These are phyloP conservation scores for Agrochola circellaris DNA, from an alignment of 2,888 invertebrate species.

Conservation along the genomic window DNA sequence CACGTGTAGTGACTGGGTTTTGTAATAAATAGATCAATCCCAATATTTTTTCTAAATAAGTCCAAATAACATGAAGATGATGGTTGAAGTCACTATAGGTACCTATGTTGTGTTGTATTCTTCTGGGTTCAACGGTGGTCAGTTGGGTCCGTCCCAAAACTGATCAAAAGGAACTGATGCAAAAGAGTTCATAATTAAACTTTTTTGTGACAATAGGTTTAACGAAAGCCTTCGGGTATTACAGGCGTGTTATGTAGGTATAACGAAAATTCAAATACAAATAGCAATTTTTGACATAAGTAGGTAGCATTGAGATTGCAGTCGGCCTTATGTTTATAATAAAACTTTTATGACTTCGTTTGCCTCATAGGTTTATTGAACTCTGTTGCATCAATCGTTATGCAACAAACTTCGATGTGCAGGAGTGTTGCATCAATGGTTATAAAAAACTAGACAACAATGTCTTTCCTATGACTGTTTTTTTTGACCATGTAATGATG, in stretches of 20 bases:
- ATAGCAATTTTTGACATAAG: background rate
- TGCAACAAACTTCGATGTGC: background rate
- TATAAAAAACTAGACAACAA: background rate
- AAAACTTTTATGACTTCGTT: constrained; percentile 25
- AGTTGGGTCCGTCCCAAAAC: background rate
- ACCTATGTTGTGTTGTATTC: background rate
- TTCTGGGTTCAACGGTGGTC: background rate
- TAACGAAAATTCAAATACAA: background rate
- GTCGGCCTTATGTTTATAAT: constrained; percentile 4
- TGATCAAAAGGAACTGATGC: fast-evolving
- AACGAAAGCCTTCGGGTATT: too few relatives aligned
- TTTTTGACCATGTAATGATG: background rate
- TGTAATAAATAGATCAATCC: too few relatives aligned
- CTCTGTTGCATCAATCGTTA: constrained; percentile 30
- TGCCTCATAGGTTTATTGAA: constrained; percentile 30
- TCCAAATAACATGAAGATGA: too few relatives aligned
- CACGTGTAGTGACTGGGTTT: too few relatives aligned
- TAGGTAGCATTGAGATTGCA: background rate
- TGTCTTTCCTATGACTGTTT: background rate
- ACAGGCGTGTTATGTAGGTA: too few relatives aligned
- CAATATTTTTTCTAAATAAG: too few relatives aligned
- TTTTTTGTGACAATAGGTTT: background rate
- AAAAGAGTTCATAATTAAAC: background rate
- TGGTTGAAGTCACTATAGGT: background rate
- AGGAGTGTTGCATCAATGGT: background rate